These are phyloP conservation scores for Drosophila paranaensis DNA, from an alignment of 2,888 invertebrate species.

Conservation along the genomic window DNA sequence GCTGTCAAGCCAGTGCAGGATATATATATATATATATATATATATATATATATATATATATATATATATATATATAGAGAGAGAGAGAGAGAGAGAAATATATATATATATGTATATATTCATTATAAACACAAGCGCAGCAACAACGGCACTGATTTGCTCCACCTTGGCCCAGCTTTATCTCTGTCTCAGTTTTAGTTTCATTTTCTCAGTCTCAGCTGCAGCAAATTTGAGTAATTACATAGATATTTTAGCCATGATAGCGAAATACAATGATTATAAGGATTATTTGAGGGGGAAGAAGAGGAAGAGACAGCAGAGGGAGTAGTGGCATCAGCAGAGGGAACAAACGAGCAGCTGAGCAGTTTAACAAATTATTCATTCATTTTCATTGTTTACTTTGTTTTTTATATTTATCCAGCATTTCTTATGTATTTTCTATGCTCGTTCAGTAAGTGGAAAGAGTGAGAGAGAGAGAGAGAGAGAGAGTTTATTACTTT, in stretches of 20 bases:
- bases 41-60: constrained; percentile 31
- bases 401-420: constrained; percentile 2
- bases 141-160: constrained; percentile 24
- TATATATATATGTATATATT: constrained; percentile 33
- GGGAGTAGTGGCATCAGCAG: neutral
- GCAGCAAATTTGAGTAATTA: constrained; percentile 37
- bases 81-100: neutral
- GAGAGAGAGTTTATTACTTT: neutral
- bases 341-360: constrained; percentile 36
- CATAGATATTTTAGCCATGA: constrained; percentile 14
- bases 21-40: constrained; percentile 25
- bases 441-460: neutral
- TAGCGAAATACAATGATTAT: constrained; percentile 22
- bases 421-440: constrained; percentile 9
- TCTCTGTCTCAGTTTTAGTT: constrained; percentile 1
- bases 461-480: neutral
- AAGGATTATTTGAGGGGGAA: constrained; percentile 19
- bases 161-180: constrained; percentile 1
- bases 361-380: constrained; percentile 60
- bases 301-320: neutral
- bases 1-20: constrained; percentile 12
- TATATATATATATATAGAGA: constrained; percentile 19
- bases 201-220: constrained; percentile 15
- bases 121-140: constrained; percentile 48
- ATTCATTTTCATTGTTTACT: constrained; percentile 63